Conservation (phyloP, 2,797 vertebrate genomes). For the Clangula hyemalis region DNA sequence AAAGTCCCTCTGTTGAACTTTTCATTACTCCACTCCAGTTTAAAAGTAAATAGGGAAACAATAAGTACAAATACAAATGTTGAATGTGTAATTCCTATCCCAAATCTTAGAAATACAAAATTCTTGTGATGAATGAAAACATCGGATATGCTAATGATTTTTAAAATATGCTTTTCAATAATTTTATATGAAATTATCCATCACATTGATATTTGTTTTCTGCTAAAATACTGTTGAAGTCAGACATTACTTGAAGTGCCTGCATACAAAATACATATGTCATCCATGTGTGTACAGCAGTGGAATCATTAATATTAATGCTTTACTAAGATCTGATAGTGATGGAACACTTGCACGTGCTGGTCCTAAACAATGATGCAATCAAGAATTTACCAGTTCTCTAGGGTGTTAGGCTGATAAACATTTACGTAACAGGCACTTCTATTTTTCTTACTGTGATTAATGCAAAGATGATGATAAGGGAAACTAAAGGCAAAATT, state of each 20-base stretch:
- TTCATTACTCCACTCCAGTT: not conserved
- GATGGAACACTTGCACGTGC: slow-evolving; percentile 41
- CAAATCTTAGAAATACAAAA: not conserved
- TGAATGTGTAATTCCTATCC: not conserved
- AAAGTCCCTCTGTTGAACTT: not conserved
- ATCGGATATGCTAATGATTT: not conserved
- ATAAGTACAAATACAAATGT: not conserved
- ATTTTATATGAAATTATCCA: slow-evolving; percentile 22
- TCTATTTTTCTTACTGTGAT: slow-evolving; percentile 43
- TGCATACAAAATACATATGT: slow-evolving; percentile 34
- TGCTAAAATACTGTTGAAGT: slow-evolving; percentile 25
- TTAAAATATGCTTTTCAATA: slow-evolving; percentile 14
- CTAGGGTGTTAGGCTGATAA: slow-evolving; percentile 26
- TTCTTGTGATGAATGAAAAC: not conserved
- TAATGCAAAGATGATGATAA: slow-evolving; percentile 45
- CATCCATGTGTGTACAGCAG: slow-evolving; percentile 37
- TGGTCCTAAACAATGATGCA: slow-evolving; percentile 68
- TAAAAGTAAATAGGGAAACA: slow-evolving; percentile 2
- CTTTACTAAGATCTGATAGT: slow-evolving; percentile 10
- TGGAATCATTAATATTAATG: slow-evolving; percentile 16
- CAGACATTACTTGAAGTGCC: not conserved
- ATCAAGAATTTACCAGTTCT: slow-evolving; percentile 9
- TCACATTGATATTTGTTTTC: slow-evolving; percentile 11
- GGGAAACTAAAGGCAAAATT: not conserved
- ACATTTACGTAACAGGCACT: slow-evolving; percentile 35